Base-by-base conservation (phyloP, 2,113 vertebrate species). In the Chaetodon auriga region DNA sequence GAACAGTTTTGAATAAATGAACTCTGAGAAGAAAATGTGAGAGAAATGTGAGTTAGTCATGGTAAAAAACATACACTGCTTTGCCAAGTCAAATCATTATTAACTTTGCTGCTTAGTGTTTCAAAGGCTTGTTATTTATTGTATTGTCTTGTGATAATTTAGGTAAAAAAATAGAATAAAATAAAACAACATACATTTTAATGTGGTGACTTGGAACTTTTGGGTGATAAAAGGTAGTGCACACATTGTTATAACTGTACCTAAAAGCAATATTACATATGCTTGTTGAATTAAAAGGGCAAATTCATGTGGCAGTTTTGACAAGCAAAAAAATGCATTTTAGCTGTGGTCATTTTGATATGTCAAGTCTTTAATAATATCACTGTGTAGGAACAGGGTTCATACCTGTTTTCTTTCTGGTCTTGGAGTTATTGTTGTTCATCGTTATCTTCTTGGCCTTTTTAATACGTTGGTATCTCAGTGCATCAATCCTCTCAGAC, bases 401-500 rank as follows among this genome's bases (percentile, higher is more conserved):
- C 96, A 96, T 95, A 99, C 98, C 97, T 95, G 94, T 94, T 97
- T 97, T 97, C 95, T 96, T 98, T 95, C 96, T 97, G 92, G 95
- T 94, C 94, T 98, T 99, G 87, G 97, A 98, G 89, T 97, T 98
- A 96, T 97, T 97, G 96, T 98, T 98, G 96, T 95, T 95, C 72
- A 95, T 89, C 53, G 94, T 96, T 95, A 97, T 96, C 96, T 99
- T 99, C 97, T 99, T 99, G 96, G 96, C 96, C 96, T 99, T 99
- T 96, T 96, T 97, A 95, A 98, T 96, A 93, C 97, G 97, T 96
- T 99, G 97, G 95, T 98, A 98, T 97, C 96, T 97, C 96, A 99
- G 96, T 96, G 96, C 97, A 96, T 99, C 97, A 86, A 97, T 96
- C 96, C 98, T 99, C 98, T 99, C 98, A 99, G 97, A 97, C 96